These are phyloP conservation scores for Heliornis fulica DNA, from an alignment of 2,113 vertebrate genomes.

Conservation along the genomic window DNA sequence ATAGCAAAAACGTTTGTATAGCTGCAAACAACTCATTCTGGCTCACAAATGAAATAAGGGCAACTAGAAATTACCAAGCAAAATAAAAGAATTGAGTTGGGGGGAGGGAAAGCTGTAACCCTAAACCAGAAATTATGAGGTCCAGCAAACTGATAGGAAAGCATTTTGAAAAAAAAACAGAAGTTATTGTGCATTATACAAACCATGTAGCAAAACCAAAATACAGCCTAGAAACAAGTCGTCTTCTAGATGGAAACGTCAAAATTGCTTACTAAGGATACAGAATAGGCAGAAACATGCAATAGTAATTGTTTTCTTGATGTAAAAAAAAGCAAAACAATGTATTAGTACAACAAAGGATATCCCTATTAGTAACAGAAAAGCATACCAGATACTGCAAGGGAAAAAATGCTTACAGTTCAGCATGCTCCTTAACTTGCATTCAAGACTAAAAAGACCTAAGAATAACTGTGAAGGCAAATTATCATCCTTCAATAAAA, in stretches of 20 bases:
- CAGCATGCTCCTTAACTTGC: not conserved
- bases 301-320: not conserved
- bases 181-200: not conserved
- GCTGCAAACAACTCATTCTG: not conserved
- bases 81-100: no score
- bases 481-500: not conserved
- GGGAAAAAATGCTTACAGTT: not conserved
- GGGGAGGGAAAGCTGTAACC: not conserved
- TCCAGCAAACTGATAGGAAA: not conserved
- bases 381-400: not conserved
- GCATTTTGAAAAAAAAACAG: no score
- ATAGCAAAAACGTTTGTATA: not conserved
- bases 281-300: not conserved
- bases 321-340: not conserved
- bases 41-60: not conserved
- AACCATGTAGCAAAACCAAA: not conserved
- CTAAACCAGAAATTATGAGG: not conserved
- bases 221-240: not conserved
- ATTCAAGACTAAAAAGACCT: not conserved
- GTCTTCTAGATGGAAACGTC: not conserved
- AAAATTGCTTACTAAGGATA: not conserved
- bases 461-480: not conserved
- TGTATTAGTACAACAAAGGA: not conserved
- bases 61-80: not conserved
- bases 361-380: not conserved